phyloP scores from a whole-genome alignment of 2,113 vertebrate species.

The Halichoerus grypus region DNA sequence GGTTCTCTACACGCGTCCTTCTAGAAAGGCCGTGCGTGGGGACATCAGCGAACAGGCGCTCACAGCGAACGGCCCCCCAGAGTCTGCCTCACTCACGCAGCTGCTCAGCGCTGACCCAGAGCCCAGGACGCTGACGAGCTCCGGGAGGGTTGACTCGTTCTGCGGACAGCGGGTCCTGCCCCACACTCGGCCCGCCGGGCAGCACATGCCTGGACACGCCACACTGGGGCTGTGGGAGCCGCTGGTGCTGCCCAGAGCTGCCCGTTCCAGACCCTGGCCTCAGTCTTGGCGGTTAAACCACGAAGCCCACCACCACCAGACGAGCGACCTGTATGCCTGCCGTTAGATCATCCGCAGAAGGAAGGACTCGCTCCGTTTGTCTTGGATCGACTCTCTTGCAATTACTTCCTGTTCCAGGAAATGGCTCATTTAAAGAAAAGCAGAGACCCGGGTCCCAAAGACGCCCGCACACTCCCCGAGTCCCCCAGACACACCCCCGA shows the following conservation, averaged over 20 bases:
- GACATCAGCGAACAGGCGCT: neutral
- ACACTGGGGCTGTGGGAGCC: neutral
- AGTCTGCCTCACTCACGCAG: neutral
- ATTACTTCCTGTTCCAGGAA: neutral
- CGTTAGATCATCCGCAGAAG: no score
- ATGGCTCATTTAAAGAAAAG: neutral
- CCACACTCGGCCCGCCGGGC: no score
- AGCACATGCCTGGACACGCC: no score
- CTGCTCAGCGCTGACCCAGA: neutral
- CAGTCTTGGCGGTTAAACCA: rapidly evolving
- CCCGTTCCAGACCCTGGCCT: neutral
- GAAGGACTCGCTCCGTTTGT: rapidly evolving
- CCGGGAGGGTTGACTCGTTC: rapidly evolving
- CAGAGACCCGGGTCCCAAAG: neutral
- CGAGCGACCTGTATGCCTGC: no score
- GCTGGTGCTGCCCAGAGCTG: neutral
- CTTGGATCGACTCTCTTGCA: neutral
- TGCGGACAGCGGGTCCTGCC: neutral
- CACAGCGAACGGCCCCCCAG: rapidly evolving
- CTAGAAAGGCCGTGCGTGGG: rapidly evolving
- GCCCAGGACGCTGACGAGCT: neutral
- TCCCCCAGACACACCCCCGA: neutral
- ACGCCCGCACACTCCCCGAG: rapidly evolving
- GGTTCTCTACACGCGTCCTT: neutral
- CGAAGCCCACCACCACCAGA: rapidly evolving